Conservation (phyloP, 2,888 invertebrate genomes). For the Mimachlamys varia region DNA sequence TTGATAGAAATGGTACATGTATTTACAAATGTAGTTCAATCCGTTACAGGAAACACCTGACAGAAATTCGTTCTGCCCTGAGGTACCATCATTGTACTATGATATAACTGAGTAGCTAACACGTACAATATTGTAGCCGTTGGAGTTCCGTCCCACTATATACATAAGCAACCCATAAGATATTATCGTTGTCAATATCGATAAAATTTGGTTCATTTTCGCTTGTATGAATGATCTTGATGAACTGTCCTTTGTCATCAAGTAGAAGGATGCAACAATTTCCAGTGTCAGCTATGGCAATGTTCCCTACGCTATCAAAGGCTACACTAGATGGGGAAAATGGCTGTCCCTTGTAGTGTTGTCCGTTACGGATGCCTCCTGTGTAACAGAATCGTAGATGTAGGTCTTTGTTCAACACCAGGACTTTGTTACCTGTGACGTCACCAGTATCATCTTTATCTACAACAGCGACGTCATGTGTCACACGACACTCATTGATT, state of each 20-base stretch:
- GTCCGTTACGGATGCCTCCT: neutral
- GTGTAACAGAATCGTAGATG: neutral
- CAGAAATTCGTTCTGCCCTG: too few relatives aligned
- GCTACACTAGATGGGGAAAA: neutral
- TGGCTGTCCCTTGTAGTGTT: neutral
- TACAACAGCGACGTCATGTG: neutral
- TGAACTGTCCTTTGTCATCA: neutral
- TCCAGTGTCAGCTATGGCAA: neutral
- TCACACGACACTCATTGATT: neutral
- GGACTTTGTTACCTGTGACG: too few relatives aligned
- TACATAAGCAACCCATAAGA: neutral
- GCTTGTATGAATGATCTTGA: too few relatives aligned
- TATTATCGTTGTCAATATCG: neutral
- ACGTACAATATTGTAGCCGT: neutral
- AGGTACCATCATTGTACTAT: too few relatives aligned
- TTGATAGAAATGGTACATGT: too few relatives aligned
- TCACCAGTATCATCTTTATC: neutral
- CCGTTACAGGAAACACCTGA: too few relatives aligned
- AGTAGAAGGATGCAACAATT: neutral
- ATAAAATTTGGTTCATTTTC: too few relatives aligned
- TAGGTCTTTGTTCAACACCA: neutral
- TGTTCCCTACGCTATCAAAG: neutral
- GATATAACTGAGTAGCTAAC: too few relatives aligned
- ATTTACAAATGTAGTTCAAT: too few relatives aligned
- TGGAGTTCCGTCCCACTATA: neutral